Base-by-base conservation (phyloP, 2,888 invertebrate species). In the Oithona nana region DNA sequence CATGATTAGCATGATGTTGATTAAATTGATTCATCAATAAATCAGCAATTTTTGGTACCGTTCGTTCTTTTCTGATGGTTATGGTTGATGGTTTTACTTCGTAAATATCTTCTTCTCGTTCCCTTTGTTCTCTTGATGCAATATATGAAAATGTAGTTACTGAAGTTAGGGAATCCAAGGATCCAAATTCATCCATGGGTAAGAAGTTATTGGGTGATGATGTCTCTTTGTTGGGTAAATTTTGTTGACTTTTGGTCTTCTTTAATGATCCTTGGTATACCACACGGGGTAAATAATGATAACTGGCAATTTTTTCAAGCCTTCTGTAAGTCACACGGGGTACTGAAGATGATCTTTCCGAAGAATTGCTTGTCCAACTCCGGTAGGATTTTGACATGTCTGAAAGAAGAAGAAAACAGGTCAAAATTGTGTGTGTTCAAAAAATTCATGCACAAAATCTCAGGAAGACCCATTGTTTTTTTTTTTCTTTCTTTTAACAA, bases 91-190 rank as follows among this genome's bases (percentile, higher is more conserved):
- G 56, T 16, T 3, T 11, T 6, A 56, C 28, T 26, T 56, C 56
- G 56, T 56, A 56, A 26, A 56, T 56, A 26, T 56, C 56, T 13
- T 26, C 26, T n/a, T 56, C 56, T 13, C 56, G 13, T 26, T 56
- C 56, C 28, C 56, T 56, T 26, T 56, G 56, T 26, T 26, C 56
- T n/a, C 56, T 56, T 3, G 24, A 56, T 11, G 56, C 24, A 8
- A 56, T 56, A n/a, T 56, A 56, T 39, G 16, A 39, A 16, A 39
- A 39, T 11, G 39, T 39, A 11, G 39, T 39, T 6, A 6, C 39
- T 16, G 39, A 39, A 39, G 6, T 16, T 16, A 39, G 16, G 8
- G 39, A 39, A 6, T 39, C 39, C 39, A 39, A 39, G 16, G 39
- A 39, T 11, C 39, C 39, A 39, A 11, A 39, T 16, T 6, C 6